Evolutionary conservation across 2,888 invertebrate genomes (phyloP).

Genomic region (Papilio protenor): DNA sequence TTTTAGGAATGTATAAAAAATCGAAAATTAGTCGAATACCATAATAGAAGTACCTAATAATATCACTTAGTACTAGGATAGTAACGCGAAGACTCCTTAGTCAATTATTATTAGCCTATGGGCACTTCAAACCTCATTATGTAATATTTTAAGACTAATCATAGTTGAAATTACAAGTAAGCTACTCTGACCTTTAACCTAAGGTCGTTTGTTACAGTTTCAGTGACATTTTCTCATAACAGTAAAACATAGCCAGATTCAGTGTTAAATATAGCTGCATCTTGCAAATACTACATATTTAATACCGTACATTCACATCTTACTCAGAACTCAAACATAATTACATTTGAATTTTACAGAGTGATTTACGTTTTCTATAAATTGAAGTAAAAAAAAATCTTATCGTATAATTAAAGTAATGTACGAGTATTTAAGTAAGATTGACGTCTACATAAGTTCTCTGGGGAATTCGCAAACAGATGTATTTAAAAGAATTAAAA

Average conservation of each 20-base stretch:
- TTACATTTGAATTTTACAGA: neutral
- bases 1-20: neutral
- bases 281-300: neutral
- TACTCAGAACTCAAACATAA: neutral
- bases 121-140: neutral
- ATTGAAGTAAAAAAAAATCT: neutral
- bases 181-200: neutral
- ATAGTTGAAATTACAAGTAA: neutral
- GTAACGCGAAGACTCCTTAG: neutral
- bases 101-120: neutral
- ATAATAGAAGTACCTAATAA: neutral
- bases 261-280: neutral
- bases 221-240: conserved; percentile 8
- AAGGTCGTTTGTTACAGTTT: conserved; percentile 5
- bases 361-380: neutral
- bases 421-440: neutral
- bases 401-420: neutral
- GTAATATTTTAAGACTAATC: neutral
- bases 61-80: neutral
- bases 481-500: neutral
- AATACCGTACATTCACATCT: too few relatives aligned
- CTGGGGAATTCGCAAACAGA: neutral
- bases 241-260: neutral
- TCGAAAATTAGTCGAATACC: neutral
- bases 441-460: neutral